These are phyloP conservation scores for Cabera pusaria DNA, from an alignment of 2,888 invertebrate genomes.

Conservation along the genomic window DNA sequence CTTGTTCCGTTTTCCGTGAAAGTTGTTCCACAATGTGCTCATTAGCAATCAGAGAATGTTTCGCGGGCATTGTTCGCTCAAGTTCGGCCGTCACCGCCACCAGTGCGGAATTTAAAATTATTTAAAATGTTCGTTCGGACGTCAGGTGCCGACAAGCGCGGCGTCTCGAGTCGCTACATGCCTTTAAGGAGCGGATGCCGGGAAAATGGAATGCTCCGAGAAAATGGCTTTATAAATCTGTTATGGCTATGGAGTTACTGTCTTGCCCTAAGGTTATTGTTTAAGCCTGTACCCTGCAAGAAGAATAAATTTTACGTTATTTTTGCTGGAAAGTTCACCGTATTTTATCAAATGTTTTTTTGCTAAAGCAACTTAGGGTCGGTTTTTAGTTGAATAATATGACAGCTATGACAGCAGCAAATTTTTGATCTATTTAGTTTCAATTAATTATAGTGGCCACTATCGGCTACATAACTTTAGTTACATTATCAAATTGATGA, in stretches of 20 bases:
- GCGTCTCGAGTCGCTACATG: conserved; percentile 28
- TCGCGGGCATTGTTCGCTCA: conserved; percentile 66
- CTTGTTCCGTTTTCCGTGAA: conserved; percentile 65
- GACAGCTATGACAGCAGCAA: too few species aligned
- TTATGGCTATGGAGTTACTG: conserved; percentile 37
- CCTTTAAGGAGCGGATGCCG: conserved; percentile 32
- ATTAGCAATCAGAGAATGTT: conserved; percentile 78
- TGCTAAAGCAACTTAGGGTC: too few species aligned
- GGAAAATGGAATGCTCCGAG: conserved; percentile 28
- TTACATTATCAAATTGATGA: too few species aligned
- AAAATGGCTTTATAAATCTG: conserved; percentile 49
- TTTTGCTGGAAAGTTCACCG: too few species aligned
- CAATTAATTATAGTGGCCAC: too few species aligned
- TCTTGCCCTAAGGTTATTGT: conserved; percentile 21
- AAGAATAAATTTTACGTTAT: too few species aligned
- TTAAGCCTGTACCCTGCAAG: too few species aligned
- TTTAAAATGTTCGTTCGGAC: conserved; percentile 61
- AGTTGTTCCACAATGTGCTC: conserved; percentile 72
- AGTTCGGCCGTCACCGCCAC: conserved; percentile 69
- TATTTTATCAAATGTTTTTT: too few species aligned
- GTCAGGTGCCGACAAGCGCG: conserved; percentile 57
- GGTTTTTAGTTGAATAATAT: too few species aligned
- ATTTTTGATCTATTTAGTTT: too few species aligned
- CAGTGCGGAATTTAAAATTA: conserved; percentile 68
- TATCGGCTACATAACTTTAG: too few species aligned